Evolutionary conservation across 1,140 invertebrate genomes (phyloP), one percentile per base, ranked within the genome.

Genomic region (Araneus ventricosus): DNA sequence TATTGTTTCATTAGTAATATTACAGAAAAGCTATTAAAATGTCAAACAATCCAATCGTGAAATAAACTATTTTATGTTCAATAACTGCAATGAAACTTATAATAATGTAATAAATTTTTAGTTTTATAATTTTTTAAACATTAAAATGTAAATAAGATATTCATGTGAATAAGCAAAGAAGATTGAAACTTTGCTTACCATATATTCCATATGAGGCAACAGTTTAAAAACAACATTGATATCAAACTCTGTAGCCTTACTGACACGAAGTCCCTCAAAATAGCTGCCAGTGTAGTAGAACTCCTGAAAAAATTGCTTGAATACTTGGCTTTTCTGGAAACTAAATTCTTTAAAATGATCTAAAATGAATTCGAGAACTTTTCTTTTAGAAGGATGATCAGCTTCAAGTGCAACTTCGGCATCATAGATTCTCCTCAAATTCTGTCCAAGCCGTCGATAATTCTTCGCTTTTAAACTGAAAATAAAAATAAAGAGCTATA

Each of bases 201-300:
- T 24, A 52, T 52, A 89, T 24, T 89, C 67, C 7, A 79, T 52
- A 79, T 75, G 0, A 52, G 63, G 17, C 10, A 67, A 67, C 3
- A 94, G 90, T 8, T 39, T 14, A 57, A 94, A 70, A 3, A 84
- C 63, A n/a, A 94, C 39, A 80, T 94, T 93, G 3, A 94, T 22
- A 34, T 94, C 94, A 87, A 94, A 94, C 82, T 94, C 94, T 27
- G 87, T 93, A 34, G 94, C 94, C 17, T 93, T 34, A 22, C 52
- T 86, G n/a, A 94, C 90, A 37, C 88, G 59, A 20, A 94, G 59
- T 24, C 93, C 93, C 34, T 94, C 94, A 70, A 85, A 94, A 70
- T 92, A 94, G 45, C 94, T 94, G 2, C 94, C 94, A 67, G 94
- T 93, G n/a, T 91, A 93, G 63, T 90, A 93, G 30, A 82, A 63